Evolutionary conservation across 2,888 invertebrate genomes (phyloP), one percentile per base, ranked within the genome.

Genomic region (Pocota personata): DNA sequence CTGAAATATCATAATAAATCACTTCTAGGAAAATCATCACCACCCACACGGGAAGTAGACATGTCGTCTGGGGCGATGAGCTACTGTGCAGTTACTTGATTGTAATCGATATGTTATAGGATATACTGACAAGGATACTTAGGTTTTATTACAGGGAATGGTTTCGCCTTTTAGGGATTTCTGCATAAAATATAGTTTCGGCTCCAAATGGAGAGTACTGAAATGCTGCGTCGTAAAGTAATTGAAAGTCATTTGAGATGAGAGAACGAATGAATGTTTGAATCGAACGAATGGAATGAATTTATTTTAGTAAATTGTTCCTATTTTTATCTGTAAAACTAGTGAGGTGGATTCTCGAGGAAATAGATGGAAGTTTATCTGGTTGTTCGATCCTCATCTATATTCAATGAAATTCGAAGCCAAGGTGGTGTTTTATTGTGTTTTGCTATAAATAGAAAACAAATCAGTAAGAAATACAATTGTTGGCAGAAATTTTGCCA

Each of bases 241-340:
- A 84, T 84, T 75, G 84, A 75, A 84, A 75, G 75, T 69, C 50
- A 79, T 84, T 84, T 64, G 27, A 64, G 62, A 69, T 50, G 79
- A 79, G 52, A 69, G 64, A 43, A 60, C 19, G 55, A 78, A 55
- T 48, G 62, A 57, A 58, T 69, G 77, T 21, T 32, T 58, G 40
- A 66, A 67, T 67, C 24, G 48, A 43, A 35, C 30, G 60, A 79
- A 72, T 67, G 32, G 50, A 37, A 78, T 48, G 67, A 55, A 78
- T 60, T 73, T 79, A 62, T 57, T 79, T 80, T 58, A 1, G 21
- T n/a, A 64, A 48, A 32, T 48, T 37, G 35, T 48, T 66, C n/a
- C 66, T 58, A 48, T 19, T 58, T 67, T 35, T 71, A 24, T 55
- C 48, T 19, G 2, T 2, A 8, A 16, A 40, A 37, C 27, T 24